Conservation (phyloP, 2,888 invertebrate species). For the Ptychoptera albimana region DNA sequence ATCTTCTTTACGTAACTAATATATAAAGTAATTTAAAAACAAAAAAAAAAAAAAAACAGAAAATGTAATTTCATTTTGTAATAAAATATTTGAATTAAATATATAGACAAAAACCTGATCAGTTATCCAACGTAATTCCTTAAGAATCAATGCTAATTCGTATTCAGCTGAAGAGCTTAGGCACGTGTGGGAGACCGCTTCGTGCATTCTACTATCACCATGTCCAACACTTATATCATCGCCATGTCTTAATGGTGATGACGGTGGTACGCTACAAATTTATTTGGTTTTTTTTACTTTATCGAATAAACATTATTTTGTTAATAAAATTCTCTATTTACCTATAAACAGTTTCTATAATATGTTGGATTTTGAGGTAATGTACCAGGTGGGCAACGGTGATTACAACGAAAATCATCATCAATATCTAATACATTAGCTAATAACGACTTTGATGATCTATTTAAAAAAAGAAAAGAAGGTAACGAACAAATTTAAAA, state of each 20-base stretch:
- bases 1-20: slow-evolving; percentile 78
- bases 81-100: too few species aligned
- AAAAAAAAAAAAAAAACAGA: slow-evolving; percentile 1
- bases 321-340: neutral
- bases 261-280: slow-evolving; percentile 15
- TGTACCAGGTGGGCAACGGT: slow-evolving; percentile 38
- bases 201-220: slow-evolving; percentile 47
- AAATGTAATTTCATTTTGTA: neutral
- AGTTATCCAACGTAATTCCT: slow-evolving; percentile 84
- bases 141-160: slow-evolving; percentile 84
- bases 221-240: slow-evolving; percentile 33
- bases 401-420: slow-evolving; percentile 80
- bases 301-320: neutral
- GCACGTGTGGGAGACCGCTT: slow-evolving; percentile 63
- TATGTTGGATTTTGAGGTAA: slow-evolving; percentile 41
- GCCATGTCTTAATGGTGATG: slow-evolving; percentile 18
- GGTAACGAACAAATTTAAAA: neutral
- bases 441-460: slow-evolving; percentile 84
- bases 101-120: slow-evolving; percentile 43
- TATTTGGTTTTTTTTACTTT: neutral
- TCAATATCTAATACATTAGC: slow-evolving; percentile 95
- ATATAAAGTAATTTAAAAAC: slow-evolving; percentile 10
- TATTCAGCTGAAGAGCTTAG: slow-evolving; percentile 68
- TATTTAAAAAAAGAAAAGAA: slow-evolving; percentile 20
- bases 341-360: slow-evolving; percentile 34